A percentile compares a stretch with the other conserved stretches of the same genome.
These are phyloP conservation scores for Corythucha ciliata DNA, from an alignment of 2,888 invertebrate species.

Conservation along the genomic window DNA sequence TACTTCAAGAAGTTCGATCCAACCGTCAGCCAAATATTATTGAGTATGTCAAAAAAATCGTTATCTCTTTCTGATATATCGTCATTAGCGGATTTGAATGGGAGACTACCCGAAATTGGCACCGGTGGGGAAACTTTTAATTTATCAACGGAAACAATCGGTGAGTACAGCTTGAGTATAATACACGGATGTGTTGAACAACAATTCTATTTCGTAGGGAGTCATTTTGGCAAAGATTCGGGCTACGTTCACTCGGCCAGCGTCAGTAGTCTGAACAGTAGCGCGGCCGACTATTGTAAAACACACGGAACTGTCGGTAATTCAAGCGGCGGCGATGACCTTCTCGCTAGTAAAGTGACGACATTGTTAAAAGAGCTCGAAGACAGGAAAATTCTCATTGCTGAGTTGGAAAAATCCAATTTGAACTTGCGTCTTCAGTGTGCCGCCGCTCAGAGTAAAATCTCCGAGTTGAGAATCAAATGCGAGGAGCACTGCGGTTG, in stretches of 20 bases:
- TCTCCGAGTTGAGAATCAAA: slow-evolving; percentile 25
- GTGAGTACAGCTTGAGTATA: no score
- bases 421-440: slow-evolving; percentile 23
- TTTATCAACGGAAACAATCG: no score
- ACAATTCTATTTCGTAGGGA: no score
- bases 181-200: no score
- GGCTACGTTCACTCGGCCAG: slow-evolving; percentile 25
- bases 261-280: slow-evolving; percentile 3
- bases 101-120: no score
- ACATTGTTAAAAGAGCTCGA: slow-evolving; percentile 24
- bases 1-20: no score
- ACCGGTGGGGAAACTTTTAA: no score
- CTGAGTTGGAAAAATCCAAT: slow-evolving; percentile 27
- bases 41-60: no score
- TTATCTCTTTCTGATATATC: no score
- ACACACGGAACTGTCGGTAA: slow-evolving; percentile 12
- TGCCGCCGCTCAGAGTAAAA: slow-evolving; percentile 28
- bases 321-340: slow-evolving; percentile 5
- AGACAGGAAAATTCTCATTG: slow-evolving; percentile 26
- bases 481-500: slow-evolving; percentile 27
- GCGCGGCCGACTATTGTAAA: slow-evolving; percentile 9
- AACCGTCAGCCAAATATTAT: no score
- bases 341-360: slow-evolving; percentile 3
- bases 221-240: slow-evolving; percentile 27
- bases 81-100: no score